Evolutionary conservation across 2,797 vertebrate genomes (phyloP).

Genomic region (Garrulus glandarius): DNA sequence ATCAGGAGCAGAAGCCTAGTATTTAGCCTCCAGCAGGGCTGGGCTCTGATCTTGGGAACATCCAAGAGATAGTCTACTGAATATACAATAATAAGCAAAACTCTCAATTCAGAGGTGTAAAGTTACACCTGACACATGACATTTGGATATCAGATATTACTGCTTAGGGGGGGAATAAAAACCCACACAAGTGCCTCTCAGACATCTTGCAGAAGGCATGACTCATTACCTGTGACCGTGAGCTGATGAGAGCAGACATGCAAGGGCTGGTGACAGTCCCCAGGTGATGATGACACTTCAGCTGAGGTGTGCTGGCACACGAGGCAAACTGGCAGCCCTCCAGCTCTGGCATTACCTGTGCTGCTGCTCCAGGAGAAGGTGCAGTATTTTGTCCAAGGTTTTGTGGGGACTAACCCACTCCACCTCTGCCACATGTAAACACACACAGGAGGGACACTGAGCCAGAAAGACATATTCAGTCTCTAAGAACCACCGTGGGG

Average conservation of each 20-base stretch:
- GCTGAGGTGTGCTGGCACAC: neutral
- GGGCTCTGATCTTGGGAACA: slow-evolving; percentile 39
- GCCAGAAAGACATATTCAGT: neutral
- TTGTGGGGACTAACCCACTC: neutral
- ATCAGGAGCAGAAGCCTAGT: slow-evolving; percentile 17
- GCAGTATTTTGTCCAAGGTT: neutral
- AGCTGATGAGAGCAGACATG: neutral
- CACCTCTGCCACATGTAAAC: accelerated
- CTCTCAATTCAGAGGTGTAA: neutral
- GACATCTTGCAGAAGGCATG: neutral
- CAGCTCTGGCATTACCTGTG: neutral
- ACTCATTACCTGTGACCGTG: neutral
- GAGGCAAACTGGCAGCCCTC: neutral
- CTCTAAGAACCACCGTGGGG: neutral
- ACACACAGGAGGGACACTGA: neutral
- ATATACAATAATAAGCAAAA: slow-evolving; percentile 15
- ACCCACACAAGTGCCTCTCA: neutral
- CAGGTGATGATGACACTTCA: neutral
- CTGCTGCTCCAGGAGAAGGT: neutral
- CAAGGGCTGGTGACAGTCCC: neutral
- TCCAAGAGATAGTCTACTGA: neutral
- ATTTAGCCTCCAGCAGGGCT: slow-evolving; percentile 54
- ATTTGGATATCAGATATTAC: neutral
- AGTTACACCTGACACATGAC: slow-evolving; percentile 12
- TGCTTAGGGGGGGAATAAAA: neutral